Conservation (phyloP, 2,113 vertebrate genomes). For the Sigmodon hispidus region DNA sequence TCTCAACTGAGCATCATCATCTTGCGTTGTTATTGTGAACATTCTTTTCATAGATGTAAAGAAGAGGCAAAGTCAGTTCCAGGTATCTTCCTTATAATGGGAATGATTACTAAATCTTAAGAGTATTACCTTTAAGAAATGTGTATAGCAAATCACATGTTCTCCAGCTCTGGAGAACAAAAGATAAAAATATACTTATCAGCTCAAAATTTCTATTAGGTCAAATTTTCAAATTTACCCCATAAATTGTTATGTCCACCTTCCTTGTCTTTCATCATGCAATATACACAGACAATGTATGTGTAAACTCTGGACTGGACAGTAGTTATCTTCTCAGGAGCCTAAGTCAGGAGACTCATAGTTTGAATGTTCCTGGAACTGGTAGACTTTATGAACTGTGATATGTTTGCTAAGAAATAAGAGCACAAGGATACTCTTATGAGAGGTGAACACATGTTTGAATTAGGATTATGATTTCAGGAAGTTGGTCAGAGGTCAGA, state of each 20-base stretch:
- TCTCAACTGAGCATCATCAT: background rate
- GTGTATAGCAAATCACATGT: background rate
- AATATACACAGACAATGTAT: background rate
- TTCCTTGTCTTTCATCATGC: background rate
- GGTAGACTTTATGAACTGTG: background rate
- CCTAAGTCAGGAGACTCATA: background rate
- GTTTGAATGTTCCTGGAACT: background rate
- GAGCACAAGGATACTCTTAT: background rate
- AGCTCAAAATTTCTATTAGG: background rate
- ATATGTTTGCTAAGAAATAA: background rate
- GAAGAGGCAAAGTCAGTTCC: background rate
- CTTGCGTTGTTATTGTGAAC: background rate
- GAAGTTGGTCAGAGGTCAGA: background rate
- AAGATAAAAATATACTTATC: background rate
- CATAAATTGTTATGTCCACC: background rate
- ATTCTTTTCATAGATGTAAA: background rate
- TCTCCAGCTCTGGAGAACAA: background rate
- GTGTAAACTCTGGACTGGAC: fast-evolving
- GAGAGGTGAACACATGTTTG: background rate
- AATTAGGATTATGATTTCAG: background rate
- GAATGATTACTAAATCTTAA: background rate
- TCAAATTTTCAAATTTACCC: background rate
- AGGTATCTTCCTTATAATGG: background rate
- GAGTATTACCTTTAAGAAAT: background rate
- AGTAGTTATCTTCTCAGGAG: background rate